Evolutionary conservation across 2,888 invertebrate genomes (phyloP).

Genomic region (Euzophera pinguis): DNA sequence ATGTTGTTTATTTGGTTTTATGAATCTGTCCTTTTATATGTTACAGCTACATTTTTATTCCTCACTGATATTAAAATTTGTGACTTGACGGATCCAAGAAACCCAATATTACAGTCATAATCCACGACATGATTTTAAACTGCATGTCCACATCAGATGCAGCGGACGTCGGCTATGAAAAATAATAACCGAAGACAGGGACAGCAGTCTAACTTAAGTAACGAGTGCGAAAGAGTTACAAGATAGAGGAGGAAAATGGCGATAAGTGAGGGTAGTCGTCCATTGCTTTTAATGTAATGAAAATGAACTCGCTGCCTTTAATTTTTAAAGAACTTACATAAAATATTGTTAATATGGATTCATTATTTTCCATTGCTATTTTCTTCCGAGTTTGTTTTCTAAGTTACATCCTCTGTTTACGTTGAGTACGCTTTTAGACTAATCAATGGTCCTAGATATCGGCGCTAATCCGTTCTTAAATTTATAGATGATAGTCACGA

Average conservation of each 20-base stretch:
- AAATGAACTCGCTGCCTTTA: neutral
- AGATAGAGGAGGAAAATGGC: neutral
- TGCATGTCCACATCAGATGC: constrained; percentile 2
- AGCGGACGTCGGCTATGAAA: neutral
- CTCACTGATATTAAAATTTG: neutral
- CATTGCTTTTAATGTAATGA: constrained; percentile 10
- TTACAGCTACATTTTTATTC: too few relatives aligned
- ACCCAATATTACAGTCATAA: neutral
- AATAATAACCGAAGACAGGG: neutral
- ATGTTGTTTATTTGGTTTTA: too few relatives aligned
- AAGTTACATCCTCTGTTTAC: too few relatives aligned
- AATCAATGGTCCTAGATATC: too few relatives aligned
- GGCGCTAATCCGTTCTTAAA: too few relatives aligned
- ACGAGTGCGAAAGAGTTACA: neutral
- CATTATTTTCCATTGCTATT: too few relatives aligned
- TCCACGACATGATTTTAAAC: constrained; percentile 1
- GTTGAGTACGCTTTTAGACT: too few relatives aligned
- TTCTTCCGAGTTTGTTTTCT: too few relatives aligned
- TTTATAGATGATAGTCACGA: too few relatives aligned
- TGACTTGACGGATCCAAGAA: neutral
- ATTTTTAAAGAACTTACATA: neutral
- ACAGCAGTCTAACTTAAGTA: neutral
- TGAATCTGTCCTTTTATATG: too few relatives aligned
- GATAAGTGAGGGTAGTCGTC: neutral
- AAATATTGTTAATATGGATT: neutral